These are phyloP conservation scores for Pterois miles DNA, from an alignment of 2,797 vertebrate species.

Conservation along the genomic window DNA sequence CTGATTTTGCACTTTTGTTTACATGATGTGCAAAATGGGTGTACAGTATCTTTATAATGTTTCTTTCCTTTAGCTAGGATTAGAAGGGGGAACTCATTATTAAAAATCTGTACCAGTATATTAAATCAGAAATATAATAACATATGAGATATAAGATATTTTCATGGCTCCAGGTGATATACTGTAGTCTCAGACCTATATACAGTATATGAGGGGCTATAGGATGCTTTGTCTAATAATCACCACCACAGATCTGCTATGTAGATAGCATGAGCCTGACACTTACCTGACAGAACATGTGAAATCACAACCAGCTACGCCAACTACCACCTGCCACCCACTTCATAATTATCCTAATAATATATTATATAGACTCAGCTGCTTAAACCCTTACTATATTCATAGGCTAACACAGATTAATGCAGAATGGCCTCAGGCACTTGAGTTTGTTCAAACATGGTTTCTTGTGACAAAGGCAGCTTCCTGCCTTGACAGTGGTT, in stretches of 20 bases:
- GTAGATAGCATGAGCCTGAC: constrained; percentile 6
- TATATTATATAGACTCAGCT: constrained; percentile 18
- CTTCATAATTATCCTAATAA: constrained; percentile 21
- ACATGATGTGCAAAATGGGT: not conserved
- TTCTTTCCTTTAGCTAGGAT: not conserved
- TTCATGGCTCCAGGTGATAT: not conserved
- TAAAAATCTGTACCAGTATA: not conserved
- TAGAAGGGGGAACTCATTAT: not conserved
- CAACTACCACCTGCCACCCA: constrained; percentile 13
- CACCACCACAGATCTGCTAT: constrained; percentile 5
- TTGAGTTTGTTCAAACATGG: constrained; percentile 36
- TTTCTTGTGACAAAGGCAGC: constrained; percentile 35
- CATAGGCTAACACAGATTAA: constrained; percentile 25
- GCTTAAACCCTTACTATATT: constrained; percentile 13
- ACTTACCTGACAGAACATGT: constrained; percentile 30
- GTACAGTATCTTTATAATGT: too few relatives aligned
- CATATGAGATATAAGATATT: not conserved
- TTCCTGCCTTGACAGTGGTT: constrained; percentile 41
- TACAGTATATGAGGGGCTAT: not conserved
- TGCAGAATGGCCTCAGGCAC: constrained; percentile 26
- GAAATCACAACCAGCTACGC: constrained; percentile 20
- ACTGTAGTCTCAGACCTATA: not conserved
- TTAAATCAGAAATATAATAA: not conserved
- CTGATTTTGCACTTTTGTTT: not conserved
- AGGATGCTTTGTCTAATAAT: constrained; percentile 12